Evolutionary conservation across 1,140 invertebrate species (phyloP).

Genomic region (Drosophila mojavensis): DNA sequence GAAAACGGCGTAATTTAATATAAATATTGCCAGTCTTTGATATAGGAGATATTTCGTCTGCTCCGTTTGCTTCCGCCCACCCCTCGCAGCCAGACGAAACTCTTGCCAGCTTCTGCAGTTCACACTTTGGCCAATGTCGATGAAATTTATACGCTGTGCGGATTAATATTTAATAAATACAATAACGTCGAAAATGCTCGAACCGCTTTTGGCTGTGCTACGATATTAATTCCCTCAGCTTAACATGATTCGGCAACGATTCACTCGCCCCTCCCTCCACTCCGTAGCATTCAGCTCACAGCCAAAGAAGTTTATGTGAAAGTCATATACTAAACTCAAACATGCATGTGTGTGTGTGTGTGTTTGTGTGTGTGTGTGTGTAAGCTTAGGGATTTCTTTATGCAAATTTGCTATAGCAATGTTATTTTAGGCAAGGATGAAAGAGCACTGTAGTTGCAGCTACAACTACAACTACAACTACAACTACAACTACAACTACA

Average conservation of each 20-base stretch:
- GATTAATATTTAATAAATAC: constrained; percentile 68
- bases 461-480: too few relatives aligned
- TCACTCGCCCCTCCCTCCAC: too few relatives aligned
- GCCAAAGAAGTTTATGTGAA: constrained; percentile 63
- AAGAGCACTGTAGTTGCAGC: constrained; percentile 7
- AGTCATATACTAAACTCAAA: constrained; percentile 63
- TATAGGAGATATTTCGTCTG: neutral
- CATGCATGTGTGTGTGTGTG: constrained; percentile 34
- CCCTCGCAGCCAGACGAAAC: neutral
- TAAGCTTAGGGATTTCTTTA: constrained; percentile 67
- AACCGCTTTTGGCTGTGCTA: constrained; percentile 42
- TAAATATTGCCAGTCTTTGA: constrained; percentile 53
- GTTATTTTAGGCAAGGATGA: constrained; percentile 59
- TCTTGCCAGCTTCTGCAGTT: constrained; percentile 42
- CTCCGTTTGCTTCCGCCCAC: too few relatives aligned
- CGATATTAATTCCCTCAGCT: constrained; percentile 49
- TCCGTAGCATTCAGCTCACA: constrained; percentile 25
- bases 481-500: too few relatives aligned
- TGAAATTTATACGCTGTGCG: constrained; percentile 60
- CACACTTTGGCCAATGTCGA: constrained; percentile 48
- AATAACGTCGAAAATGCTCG: constrained; percentile 55
- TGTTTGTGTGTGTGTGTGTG: constrained; percentile 31
- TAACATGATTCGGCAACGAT: constrained; percentile 5
- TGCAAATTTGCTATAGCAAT: constrained; percentile 67
- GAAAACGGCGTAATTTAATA: constrained; percentile 58